These are phyloP conservation scores for Trachurus trachurus DNA, from an alignment of 2,797 vertebrate genomes.

Conservation along the genomic window DNA sequence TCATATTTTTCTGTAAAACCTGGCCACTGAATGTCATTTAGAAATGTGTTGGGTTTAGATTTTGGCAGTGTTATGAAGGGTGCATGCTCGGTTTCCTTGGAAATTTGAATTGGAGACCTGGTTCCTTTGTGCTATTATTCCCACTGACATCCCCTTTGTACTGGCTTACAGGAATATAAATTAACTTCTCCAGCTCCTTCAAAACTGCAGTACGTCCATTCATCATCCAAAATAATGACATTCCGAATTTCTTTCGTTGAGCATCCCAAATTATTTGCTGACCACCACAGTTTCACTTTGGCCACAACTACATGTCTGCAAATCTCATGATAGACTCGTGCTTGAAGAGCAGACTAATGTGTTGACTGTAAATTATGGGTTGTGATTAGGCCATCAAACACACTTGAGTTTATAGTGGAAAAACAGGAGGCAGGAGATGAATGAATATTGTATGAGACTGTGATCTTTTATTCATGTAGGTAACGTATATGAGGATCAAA, in stretches of 20 bases:
- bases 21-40: constrained; percentile 61
- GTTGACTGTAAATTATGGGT: constrained; percentile 66
- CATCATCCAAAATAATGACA: constrained; percentile 58
- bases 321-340: constrained; percentile 61
- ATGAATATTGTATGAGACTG: constrained; percentile 44
- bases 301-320: constrained; percentile 62
- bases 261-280: constrained; percentile 65
- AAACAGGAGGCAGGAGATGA: constrained; percentile 44
- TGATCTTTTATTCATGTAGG: constrained; percentile 50
- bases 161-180: constrained; percentile 66
- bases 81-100: constrained; percentile 58
- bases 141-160: constrained; percentile 64
- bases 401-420: constrained; percentile 53
- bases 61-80: constrained; percentile 57
- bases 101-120: constrained; percentile 61
- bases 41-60: constrained; percentile 56
- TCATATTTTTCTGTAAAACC: constrained; percentile 48
- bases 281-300: constrained; percentile 55
- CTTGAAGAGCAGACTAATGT: constrained; percentile 60
- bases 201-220: constrained; percentile 43
- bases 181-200: constrained; percentile 37
- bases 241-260: constrained; percentile 45
- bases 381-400: constrained; percentile 66
- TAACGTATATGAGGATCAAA: constrained; percentile 34
- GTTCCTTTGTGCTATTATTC: constrained; percentile 66